Evolutionary conservation across 2,888 invertebrate species (phyloP).

Genomic region (Calameuta filiformis): DNA sequence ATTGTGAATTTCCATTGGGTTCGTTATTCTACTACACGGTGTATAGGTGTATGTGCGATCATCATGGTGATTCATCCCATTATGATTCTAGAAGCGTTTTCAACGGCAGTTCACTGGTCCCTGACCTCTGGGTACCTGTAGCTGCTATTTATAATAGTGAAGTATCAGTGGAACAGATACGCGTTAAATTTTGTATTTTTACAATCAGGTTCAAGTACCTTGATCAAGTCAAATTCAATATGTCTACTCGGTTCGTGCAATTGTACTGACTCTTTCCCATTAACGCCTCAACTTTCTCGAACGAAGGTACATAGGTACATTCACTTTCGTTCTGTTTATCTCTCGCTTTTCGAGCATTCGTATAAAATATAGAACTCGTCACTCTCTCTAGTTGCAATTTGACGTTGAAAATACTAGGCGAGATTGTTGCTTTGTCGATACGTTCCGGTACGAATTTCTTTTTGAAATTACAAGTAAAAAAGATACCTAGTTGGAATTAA

Average conservation of each 20-base stretch:
- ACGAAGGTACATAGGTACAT: background rate
- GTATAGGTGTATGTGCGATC: background rate
- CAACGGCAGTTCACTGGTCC: background rate
- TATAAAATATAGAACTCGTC: background rate
- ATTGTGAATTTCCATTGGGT: background rate
- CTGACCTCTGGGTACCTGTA: background rate
- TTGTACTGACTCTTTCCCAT: background rate
- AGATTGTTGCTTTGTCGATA: background rate
- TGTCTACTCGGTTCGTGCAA: background rate
- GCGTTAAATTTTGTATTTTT: background rate
- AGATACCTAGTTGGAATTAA: background rate
- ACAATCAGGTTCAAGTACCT: background rate
- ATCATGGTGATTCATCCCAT: background rate
- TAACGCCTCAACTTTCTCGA: background rate
- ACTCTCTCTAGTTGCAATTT: background rate
- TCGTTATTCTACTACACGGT: background rate
- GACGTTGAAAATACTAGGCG: background rate
- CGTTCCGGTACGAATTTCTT: background rate
- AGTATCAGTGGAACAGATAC: background rate
- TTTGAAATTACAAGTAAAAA: background rate
- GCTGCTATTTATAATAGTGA: background rate
- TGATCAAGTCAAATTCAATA: background rate
- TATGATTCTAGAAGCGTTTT: background rate
- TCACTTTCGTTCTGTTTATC: background rate
- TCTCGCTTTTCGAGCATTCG: background rate